These are phyloP conservation scores for Onychomys arenicola DNA, from an alignment of 2,797 vertebrate species.

Conservation along the genomic window DNA sequence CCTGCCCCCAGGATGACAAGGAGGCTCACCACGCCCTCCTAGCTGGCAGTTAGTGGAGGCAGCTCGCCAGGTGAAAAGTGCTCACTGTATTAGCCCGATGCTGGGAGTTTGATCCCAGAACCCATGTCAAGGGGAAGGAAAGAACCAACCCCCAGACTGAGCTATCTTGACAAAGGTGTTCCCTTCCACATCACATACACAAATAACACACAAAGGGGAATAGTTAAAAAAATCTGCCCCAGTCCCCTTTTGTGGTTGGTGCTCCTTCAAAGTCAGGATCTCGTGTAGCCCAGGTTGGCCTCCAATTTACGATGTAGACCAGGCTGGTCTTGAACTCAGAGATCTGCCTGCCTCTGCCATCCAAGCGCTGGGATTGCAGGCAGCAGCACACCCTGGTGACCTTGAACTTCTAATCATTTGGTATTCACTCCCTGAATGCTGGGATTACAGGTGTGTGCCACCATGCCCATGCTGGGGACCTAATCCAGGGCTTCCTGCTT, in stretches of 20 bases:
- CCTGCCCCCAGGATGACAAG: too few relatives aligned
- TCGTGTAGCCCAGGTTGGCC: background rate
- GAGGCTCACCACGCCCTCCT: background rate
- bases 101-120: background rate
- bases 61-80: accelerated
- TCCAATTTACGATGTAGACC: background rate
- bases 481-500: background rate
- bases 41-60: background rate
- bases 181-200: background rate
- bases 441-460: background rate
- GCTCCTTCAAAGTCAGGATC: background rate
- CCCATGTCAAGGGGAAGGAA: background rate
- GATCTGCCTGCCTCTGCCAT: background rate
- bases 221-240: background rate
- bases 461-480: background rate
- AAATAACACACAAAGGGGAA: background rate
- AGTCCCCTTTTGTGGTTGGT: background rate
- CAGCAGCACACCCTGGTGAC: too few relatives aligned
- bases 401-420: background rate
- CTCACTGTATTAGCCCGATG: background rate
- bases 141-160: background rate
- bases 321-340: background rate
- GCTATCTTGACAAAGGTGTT: background rate
- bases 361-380: background rate
- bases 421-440: background rate